Base-by-base conservation (phyloP, 1,140 invertebrate species). In the Battus philenor region DNA sequence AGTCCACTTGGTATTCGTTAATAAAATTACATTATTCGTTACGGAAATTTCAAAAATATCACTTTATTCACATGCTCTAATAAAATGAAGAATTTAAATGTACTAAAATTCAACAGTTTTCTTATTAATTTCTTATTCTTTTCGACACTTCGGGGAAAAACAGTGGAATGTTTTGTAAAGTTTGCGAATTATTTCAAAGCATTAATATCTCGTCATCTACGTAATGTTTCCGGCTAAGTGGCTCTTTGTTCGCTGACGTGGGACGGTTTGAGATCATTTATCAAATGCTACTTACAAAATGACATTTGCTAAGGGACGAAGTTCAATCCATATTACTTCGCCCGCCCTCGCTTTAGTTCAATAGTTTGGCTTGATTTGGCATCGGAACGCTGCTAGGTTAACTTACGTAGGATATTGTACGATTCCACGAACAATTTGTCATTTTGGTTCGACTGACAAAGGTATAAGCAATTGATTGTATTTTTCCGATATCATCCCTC, bases 291-390 rank as follows among this genome's bases (percentile, higher is more conserved):
- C 36, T 39, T 39, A 39, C 36, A 39, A 39, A 39, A 39, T 39
- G 36, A 39, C 36, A 26, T 39, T 26, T 20, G 36, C 36, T 26
- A 39, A 39, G 22, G 36, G 36, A 39, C 12, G 36, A 26, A 26
- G 36, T 39, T 39, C 36, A 24, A 39, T 39, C 36, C 36, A 39
- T 39, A 39, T 27, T 39, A 27, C 22, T 10, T 16, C 20, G 34
- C 6, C 12, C 30, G 9, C 26, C 16, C 32, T 17, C 36, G 38
- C 24, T n/a, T 4, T 16, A 5, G 24, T 29, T 13, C 38, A 30
- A 41, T 41, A 41, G 38, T 41, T 41, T 27, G 38, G 24, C 38
- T 27, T 27, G 38, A 41, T 41, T 41, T 41, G 38, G 38, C 38
- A 41, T 9, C 38, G 13, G 11, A 41, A n/a, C 16, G 24, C 24